These are phyloP conservation scores for Peromyscus aztecus DNA, from an alignment of 2,797 vertebrate species.

Conservation along the genomic window DNA sequence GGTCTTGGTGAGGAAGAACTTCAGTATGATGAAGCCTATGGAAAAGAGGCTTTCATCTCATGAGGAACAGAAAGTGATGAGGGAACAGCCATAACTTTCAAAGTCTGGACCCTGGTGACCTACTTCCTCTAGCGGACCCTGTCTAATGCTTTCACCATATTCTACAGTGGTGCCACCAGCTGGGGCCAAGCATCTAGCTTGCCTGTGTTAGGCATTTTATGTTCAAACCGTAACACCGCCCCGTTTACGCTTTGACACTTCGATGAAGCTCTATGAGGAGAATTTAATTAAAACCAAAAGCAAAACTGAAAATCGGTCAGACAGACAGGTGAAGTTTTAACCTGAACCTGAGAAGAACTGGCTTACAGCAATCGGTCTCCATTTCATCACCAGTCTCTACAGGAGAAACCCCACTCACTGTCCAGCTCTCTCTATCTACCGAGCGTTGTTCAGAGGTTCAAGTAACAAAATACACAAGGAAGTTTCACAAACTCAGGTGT, in stretches of 20 bases:
- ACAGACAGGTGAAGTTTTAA: not conserved
- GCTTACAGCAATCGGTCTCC: too few species aligned
- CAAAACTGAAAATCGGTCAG: not conserved
- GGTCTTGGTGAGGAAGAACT: not conserved
- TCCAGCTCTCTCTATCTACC: too few species aligned
- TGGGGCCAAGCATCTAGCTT: not conserved
- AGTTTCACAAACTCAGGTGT: not conserved
- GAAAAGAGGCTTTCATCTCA: not conserved
- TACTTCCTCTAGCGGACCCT: not conserved
- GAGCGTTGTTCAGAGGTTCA: slow-evolving; percentile 29
- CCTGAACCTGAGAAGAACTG: not conserved
- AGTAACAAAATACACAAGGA: not conserved
- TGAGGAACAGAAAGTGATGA: not conserved
- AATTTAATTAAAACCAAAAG: not conserved
- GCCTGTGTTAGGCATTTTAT: not conserved
- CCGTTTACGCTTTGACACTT: not conserved
- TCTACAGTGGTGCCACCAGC: not conserved
- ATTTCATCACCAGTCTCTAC: not conserved
- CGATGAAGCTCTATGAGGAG: not conserved
- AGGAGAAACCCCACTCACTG: not conserved
- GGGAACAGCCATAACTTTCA: not conserved
- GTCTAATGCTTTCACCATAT: not conserved
- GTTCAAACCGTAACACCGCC: not conserved
- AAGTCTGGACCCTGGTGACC: not conserved
- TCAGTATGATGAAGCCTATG: not conserved